Conservation (phyloP, 2,113 vertebrate species). For the Labrus mixtus region DNA sequence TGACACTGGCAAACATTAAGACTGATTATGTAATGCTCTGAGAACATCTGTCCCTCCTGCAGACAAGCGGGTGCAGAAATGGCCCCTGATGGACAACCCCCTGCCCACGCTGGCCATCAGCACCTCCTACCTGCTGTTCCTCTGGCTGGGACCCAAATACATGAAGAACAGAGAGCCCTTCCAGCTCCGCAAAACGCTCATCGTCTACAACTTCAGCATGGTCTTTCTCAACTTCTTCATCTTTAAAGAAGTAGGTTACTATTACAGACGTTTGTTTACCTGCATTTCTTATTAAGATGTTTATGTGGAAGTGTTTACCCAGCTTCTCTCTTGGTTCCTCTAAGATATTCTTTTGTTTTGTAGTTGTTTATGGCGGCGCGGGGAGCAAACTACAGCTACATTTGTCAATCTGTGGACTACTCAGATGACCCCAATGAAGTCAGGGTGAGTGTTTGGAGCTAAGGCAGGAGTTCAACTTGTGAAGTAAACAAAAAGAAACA, state of each 20-base stretch:
- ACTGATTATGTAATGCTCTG: conserved; percentile 42
- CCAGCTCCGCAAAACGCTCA: conserved; percentile 94
- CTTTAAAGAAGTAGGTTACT: conserved; percentile 93
- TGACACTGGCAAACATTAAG: neutral
- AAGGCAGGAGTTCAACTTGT: neutral
- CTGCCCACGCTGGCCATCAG: conserved; percentile 95
- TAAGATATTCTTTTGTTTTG: conserved; percentile 22
- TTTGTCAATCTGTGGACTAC: conserved; percentile 96
- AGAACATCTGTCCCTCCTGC: conserved; percentile 57
- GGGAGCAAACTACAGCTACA: conserved; percentile 96
- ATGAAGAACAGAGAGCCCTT: conserved; percentile 97
- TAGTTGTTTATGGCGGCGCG: conserved; percentile 95
- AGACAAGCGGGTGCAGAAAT: conserved; percentile 98
- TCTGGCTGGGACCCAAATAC: conserved; percentile 98
- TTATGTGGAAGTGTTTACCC: neutral
- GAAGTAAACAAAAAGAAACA: no score
- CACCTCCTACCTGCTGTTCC: conserved; percentile 94
- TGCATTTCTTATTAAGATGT: no score
- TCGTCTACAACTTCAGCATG: conserved; percentile 99
- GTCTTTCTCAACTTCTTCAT: conserved; percentile 99
- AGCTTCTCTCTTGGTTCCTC: neutral
- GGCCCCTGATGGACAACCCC: conserved; percentile 96
- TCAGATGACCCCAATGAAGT: conserved; percentile 97
- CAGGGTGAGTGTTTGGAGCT: conserved; percentile 88
- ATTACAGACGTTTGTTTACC: neutral